phyloP scores from a whole-genome alignment of 2,797 vertebrate species.

The Siniperca scherzeri region DNA sequence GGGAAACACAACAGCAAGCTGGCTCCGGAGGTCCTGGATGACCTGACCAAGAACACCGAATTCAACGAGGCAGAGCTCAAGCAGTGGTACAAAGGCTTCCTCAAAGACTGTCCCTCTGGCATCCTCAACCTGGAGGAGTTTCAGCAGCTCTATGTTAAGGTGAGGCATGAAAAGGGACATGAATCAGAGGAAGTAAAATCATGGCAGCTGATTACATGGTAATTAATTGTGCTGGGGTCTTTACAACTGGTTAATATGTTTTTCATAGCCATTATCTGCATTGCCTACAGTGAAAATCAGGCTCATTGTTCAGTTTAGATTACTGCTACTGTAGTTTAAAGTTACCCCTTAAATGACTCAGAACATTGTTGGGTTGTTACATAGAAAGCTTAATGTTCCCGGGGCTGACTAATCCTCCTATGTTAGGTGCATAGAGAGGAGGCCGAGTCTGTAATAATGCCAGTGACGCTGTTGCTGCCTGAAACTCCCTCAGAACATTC shows the following conservation, averaged over 20 bases:
- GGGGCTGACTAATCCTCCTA: constrained; percentile 29
- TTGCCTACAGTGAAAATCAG: neutral
- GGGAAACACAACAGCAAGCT: constrained; percentile 99
- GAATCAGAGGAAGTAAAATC: too few species aligned
- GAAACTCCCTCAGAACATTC: constrained; percentile 11
- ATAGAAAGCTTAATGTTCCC: constrained; percentile 12
- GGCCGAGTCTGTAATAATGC: constrained; percentile 10
- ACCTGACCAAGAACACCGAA: constrained; percentile 96
- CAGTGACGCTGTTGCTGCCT: neutral
- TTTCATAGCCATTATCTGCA: neutral
- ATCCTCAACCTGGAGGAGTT: constrained; percentile 99
- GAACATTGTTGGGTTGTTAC: constrained; percentile 1
- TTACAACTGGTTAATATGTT: neutral
- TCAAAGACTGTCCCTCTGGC: constrained; percentile 97
- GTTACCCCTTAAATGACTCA: constrained; percentile 26
- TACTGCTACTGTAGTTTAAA: neutral
- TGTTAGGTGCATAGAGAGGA: constrained; percentile 15
- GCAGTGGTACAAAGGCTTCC: constrained; percentile 99
- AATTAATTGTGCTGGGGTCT: neutral
- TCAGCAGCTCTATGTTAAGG: constrained; percentile 99
- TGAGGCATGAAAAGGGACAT: constrained; percentile 62
- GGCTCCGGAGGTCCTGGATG: constrained; percentile 96
- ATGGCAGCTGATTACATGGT: neutral
- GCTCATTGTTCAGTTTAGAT: neutral
- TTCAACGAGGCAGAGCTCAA: constrained; percentile 98